Evolutionary conservation across 2,797 vertebrate genomes (phyloP).

Genomic region (Onychomys arenicola): DNA sequence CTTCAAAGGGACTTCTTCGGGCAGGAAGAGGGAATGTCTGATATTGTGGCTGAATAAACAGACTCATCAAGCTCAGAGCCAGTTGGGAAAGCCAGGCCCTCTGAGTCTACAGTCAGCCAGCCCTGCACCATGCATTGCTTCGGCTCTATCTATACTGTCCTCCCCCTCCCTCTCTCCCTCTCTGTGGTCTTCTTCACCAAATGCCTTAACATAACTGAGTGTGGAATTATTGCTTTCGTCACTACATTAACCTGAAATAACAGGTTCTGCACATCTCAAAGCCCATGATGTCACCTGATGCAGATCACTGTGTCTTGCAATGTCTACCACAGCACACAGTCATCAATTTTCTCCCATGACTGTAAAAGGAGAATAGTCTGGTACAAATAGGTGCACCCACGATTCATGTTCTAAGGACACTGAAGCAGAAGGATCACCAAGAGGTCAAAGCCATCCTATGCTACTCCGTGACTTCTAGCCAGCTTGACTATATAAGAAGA

Average conservation of each 20-base stretch:
- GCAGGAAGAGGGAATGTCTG: conserved; percentile 85
- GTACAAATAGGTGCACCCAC: no score
- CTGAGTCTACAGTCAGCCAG: not conserved
- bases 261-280: not conserved
- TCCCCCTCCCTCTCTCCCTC: not conserved
- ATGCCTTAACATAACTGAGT: not conserved
- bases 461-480: not conserved
- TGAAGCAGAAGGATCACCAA: not conserved
- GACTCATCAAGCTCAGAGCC: conserved; percentile 75
- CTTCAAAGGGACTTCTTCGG: conserved; percentile 85
- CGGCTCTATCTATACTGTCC: not conserved
- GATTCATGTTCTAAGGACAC: no score
- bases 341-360: not conserved
- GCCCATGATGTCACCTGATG: not conserved
- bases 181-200: not conserved
- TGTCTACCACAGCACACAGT: not conserved
- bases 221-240: not conserved
- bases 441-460: not conserved
- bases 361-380: not conserved
- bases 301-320: not conserved
- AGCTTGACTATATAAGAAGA: not conserved
- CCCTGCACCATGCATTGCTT: rapidly evolving
- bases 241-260: not conserved
- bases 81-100: conserved; percentile 78
- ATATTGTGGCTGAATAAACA: conserved; percentile 83